These are phyloP conservation scores for Acronicta leporina DNA, from an alignment of 2,888 invertebrate species.

Conservation along the genomic window DNA sequence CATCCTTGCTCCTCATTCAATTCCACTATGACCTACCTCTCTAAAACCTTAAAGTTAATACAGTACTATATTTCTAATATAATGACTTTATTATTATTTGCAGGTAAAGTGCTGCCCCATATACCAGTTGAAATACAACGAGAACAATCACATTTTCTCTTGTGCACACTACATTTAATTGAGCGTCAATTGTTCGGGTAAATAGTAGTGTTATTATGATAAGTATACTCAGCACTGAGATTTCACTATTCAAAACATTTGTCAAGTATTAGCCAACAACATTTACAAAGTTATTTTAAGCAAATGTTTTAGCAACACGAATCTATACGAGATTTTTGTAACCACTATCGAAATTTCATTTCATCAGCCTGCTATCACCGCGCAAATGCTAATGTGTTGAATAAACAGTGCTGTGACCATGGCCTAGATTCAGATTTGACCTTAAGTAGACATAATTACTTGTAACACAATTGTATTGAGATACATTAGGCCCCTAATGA, in stretches of 20 bases:
- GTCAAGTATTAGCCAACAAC: constrained; percentile 16
- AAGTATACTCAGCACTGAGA: constrained; percentile 2
- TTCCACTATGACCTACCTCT: too few species aligned
- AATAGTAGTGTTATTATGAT: constrained; percentile 2
- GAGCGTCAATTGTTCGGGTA: constrained; percentile 12
- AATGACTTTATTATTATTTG: too few species aligned
- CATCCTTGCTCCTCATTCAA: too few species aligned
- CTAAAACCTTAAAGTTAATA: too few species aligned
- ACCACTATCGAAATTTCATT: constrained; percentile 27
- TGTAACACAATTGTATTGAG: constrained; percentile 32
- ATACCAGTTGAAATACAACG: constrained; percentile 1
- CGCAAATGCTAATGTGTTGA: constrained; percentile 61
- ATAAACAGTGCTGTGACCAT: constrained; percentile 67
- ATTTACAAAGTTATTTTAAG: constrained; percentile 12
- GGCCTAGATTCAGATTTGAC: constrained; percentile 64
- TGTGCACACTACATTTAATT: constrained; percentile 8
- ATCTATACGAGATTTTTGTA: constrained; percentile 31
- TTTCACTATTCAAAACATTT: constrained; percentile 20
- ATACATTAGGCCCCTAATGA: constrained; percentile 17
- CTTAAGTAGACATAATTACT: constrained; percentile 54
- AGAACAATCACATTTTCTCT: constrained; percentile 9
- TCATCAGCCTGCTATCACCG: constrained; percentile 43
- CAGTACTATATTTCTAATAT: too few species aligned
- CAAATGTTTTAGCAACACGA: constrained; percentile 26
- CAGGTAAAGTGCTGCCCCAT: constrained; percentile 3